Conservation (phyloP, 1,140 invertebrate species). For the Ruditapes philippinarum region DNA sequence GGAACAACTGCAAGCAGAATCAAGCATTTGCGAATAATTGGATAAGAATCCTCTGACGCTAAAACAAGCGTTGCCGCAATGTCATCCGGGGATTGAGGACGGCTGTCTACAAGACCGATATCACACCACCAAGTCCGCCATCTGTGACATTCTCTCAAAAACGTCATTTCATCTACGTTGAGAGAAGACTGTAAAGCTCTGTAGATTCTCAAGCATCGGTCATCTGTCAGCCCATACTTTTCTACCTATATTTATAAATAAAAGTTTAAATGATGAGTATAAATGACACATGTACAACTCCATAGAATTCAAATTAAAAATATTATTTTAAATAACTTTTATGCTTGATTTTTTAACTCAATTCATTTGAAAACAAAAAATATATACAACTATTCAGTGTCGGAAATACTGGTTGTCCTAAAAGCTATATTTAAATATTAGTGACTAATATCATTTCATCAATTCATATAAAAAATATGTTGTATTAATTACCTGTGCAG, state of each 20-base stretch:
- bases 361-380: not conserved
- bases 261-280: not conserved
- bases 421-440: not conserved
- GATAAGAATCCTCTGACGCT: not conserved
- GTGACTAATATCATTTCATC: not conserved
- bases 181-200: not conserved
- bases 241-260: not conserved
- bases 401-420: no score
- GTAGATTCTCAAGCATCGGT: not conserved
- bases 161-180: not conserved
- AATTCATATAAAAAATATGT: no score
- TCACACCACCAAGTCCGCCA: slow-evolving; percentile 16
- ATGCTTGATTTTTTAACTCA: not conserved
- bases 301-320: not conserved
- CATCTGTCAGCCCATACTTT: not conserved
- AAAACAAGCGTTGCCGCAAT: not conserved
- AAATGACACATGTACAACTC: not conserved
- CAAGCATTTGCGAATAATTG: not conserved
- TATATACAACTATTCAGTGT: not conserved
- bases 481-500: not conserved
- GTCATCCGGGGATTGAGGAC: not conserved
- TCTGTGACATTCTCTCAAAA: slow-evolving; percentile 12
- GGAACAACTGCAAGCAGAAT: not conserved
- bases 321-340: not conserved
- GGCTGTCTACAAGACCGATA: not conserved